Evolutionary conservation across 2,113 vertebrate genomes (phyloP).

Genomic region (Chaenogobius annularis): DNA sequence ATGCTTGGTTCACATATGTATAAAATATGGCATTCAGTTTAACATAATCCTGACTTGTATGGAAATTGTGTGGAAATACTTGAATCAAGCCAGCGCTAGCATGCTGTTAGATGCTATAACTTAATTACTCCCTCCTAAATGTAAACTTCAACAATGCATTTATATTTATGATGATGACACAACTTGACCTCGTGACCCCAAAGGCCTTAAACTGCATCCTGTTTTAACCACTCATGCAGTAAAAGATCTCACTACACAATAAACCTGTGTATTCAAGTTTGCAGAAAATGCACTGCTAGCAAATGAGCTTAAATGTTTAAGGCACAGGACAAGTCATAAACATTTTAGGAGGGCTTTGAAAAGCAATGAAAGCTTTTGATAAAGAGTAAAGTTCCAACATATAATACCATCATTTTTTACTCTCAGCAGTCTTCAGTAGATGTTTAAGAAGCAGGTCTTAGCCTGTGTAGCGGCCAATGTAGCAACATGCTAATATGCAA

Average conservation of each 20-base stretch:
- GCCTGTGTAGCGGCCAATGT: not conserved
- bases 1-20: too few species aligned
- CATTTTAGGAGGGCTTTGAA: not conserved
- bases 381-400: not conserved
- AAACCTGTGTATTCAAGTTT: not conserved
- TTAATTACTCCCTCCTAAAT: too few species aligned
- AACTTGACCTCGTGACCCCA: slow-evolving; percentile 45
- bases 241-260: not conserved
- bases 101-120: not conserved
- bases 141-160: not conserved
- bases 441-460: not conserved
- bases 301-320: not conserved
- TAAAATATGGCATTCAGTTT: too few species aligned
- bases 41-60: too few species aligned
- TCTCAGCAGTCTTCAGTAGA: not conserved
- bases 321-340: not conserved
- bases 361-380: not conserved
- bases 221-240: slow-evolving; percentile 41
- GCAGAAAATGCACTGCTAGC: not conserved
- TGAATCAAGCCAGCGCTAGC: too few species aligned
- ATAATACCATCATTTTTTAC: not conserved
- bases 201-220: slow-evolving; percentile 11
- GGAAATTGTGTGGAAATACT: too few species aligned
- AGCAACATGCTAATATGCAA: not conserved
- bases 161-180: slow-evolving; percentile 19